Conservation (phyloP, 2,797 vertebrate genomes). For the Sciurus vulgaris region DNA sequence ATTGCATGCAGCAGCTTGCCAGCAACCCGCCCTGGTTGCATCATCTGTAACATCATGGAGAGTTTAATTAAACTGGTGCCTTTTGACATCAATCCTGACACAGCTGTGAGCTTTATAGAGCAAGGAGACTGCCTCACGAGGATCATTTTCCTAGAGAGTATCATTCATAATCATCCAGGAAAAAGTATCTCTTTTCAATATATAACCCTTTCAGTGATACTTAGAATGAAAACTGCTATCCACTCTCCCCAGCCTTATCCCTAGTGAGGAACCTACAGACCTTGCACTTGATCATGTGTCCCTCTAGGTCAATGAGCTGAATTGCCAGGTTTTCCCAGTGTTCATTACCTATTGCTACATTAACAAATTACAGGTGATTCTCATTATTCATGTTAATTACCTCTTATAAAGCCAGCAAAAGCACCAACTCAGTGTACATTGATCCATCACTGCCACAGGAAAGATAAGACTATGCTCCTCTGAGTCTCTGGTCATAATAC, state of each 20-base stretch:
- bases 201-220: neutral
- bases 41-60: neutral
- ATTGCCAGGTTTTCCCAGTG: neutral
- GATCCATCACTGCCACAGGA: too few relatives aligned
- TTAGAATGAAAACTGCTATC: neutral
- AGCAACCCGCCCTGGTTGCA: neutral
- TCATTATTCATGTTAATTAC: neutral
- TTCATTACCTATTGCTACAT: neutral
- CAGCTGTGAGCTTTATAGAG: neutral
- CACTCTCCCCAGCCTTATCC: neutral
- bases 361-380: neutral
- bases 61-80: slow-evolving; percentile 11
- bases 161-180: neutral
- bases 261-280: neutral
- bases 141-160: slow-evolving; percentile 13
- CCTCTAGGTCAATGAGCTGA: neutral
- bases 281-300: too few relatives aligned
- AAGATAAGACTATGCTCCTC: neutral
- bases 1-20: neutral
- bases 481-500: neutral
- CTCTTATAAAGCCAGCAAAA: neutral
- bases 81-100: neutral
- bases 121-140: neutral
- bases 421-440: neutral
- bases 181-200: neutral